Conservation (phyloP, 1,140 invertebrate genomes). For the Asbolus verrucosus region DNA sequence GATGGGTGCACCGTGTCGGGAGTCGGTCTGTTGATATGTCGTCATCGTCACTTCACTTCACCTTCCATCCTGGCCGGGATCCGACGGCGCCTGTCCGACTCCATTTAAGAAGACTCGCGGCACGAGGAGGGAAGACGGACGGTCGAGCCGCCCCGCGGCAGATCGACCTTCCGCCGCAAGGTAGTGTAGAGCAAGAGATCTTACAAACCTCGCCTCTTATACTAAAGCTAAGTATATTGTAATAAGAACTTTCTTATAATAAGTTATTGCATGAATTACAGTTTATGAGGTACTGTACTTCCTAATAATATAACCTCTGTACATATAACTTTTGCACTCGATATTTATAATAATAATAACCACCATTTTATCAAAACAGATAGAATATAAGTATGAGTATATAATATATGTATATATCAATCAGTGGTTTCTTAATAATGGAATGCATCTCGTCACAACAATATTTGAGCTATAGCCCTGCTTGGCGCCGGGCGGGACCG, state of each 20-base stretch:
- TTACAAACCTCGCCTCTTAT: slow-evolving; percentile 64
- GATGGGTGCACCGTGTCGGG: slow-evolving; percentile 48
- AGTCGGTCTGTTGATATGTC: slow-evolving; percentile 62
- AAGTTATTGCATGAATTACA: slow-evolving; percentile 67
- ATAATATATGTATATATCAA: slow-evolving; percentile 63
- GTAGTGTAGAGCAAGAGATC: slow-evolving; percentile 55
- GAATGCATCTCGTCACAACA: slow-evolving; percentile 67
- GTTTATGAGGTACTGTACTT: slow-evolving; percentile 67
- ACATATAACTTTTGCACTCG: slow-evolving; percentile 65
- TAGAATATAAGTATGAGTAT: slow-evolving; percentile 65
- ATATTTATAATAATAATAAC: slow-evolving; percentile 65
- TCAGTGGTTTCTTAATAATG: slow-evolving; percentile 64
- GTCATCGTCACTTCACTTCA: slow-evolving; percentile 44
- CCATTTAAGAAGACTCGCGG: slow-evolving; percentile 41
- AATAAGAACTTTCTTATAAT: slow-evolving; percentile 66
- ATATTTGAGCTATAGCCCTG: slow-evolving; percentile 65
- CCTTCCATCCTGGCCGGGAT: slow-evolving; percentile 39
- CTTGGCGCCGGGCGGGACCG: slow-evolving; percentile 55
- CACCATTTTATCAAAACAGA: slow-evolving; percentile 67
- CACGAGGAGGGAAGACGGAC: slow-evolving; percentile 50
- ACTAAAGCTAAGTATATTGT: slow-evolving; percentile 66
- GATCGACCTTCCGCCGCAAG: slow-evolving; percentile 50
- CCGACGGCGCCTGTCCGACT: slow-evolving; percentile 22
- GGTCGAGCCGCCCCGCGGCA: slow-evolving; percentile 48
- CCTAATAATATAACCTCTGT: slow-evolving; percentile 67